Evolutionary conservation across 2,888 invertebrate genomes (phyloP), one percentile per base, ranked within the genome.

Genomic region (Hypena proboscidalis): DNA sequence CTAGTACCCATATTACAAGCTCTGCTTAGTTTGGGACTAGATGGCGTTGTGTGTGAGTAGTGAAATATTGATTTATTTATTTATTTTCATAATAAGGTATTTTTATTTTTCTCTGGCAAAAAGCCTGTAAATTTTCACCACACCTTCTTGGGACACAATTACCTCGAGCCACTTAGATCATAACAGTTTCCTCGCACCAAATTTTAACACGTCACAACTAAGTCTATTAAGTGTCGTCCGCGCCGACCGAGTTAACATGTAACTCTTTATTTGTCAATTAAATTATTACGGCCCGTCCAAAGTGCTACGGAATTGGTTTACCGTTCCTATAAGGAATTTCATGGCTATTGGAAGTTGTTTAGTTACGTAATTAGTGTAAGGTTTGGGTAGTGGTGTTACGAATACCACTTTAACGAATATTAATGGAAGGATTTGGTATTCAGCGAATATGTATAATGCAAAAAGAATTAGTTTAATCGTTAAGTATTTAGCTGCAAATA

Each of bases 321-420:
- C 79, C 83, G 80, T 77, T 77, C 69, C 58, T 76, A 83, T 85
- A 85, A 83, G 86, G 84, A 86, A 86, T 89, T 89, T 85, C 84
- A 84, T 86, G 80, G 84, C 79, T 81, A 81, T 87, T 82, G 79
- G 78, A 62, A 70, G 76, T 78, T 86, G 82, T 85, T 88, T 85
- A 81, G 77, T 70, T 74, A 77, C 76, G 82, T 90, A 88, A 89
- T 90, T 90, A 88, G 86, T 80, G 67, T 67, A 65, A 67, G 70
- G 61, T 75, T 79, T 77, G 64, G 55, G 70, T n/a, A n/a, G n/a
- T n/a, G n/a, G n/a, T n/a, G n/a, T n/a, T n/a, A n/a, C n/a, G n/a
- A n/a, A n/a, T n/a, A n/a, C n/a, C n/a, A n/a, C n/a, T n/a, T n/a
- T n/a, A n/a, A n/a, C n/a, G n/a, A n/a, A n/a, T n/a, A n/a, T n/a